Base-by-base conservation (phyloP, 2,797 vertebrate genomes). In the Sardinella longiceps region DNA sequence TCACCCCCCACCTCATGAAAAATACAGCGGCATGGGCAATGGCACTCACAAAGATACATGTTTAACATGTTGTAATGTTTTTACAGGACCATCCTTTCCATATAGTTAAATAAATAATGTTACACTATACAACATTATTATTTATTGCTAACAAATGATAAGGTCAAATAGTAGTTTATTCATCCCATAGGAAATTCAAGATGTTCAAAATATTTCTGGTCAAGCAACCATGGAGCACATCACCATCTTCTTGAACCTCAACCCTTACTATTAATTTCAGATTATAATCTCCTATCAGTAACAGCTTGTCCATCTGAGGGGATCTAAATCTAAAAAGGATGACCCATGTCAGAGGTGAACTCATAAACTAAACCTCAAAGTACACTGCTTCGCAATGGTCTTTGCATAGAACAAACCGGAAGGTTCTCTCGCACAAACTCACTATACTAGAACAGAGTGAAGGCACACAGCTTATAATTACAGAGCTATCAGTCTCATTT, bases 401-500 rank as follows among this genome's bases (percentile, higher is more conserved):
- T 77, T 43, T 77, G 70, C 23, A 60, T 10, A n/a, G 56, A 25
- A 60, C 18, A 23, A 39, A 77, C 70, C 20, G 33, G 70, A 77
- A 43, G 33, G 6, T 39, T 10, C 7, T 74, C 66, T 15, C 14
- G 18, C 15, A 43, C 70, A 77, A 43, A 23, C 70, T 77, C 70
- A 9, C 33, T 23, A 77, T n/a, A 23, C 18, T n/a, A n/a, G n/a
- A n/a, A 77, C 70, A 77, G 33, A 77, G 70, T 43, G 70, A 33
- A 43, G 33, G 70, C 70, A 43, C 33, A 33, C 33, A 23, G 70
- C 15, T 39, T 77, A 5, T 77, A 77, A 77, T 77, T 77, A 77
- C 15, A 77, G 33, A 30, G 66, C 66, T 70, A 70, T 70, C 15
- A 30, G 66, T 14, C 66, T 37, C 66, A 70, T 70, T 70, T 70